These are phyloP conservation scores for Melinopterus prodromus DNA, from an alignment of 2,888 invertebrate species.

Conservation along the genomic window DNA sequence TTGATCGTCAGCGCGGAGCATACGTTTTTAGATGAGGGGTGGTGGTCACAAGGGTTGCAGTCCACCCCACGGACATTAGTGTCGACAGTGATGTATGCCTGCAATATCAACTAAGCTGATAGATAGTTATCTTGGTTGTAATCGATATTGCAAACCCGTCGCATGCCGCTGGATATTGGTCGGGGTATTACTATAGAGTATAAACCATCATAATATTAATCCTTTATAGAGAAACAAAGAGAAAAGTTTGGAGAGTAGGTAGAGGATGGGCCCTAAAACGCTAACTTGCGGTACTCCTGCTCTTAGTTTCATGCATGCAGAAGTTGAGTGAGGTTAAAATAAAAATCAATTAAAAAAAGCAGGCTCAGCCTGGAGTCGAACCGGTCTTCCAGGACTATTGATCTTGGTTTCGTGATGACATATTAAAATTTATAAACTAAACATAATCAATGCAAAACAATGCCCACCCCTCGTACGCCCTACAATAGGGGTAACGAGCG, in stretches of 20 bases:
- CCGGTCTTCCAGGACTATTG: too few relatives aligned
- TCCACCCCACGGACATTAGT: not conserved
- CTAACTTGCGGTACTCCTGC: too few relatives aligned
- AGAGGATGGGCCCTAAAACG: too few relatives aligned
- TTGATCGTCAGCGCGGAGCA: not conserved
- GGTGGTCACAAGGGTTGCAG: not conserved
- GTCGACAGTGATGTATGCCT: not conserved
- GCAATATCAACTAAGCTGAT: not conserved
- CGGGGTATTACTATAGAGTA: not conserved
- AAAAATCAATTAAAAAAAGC: too few relatives aligned
- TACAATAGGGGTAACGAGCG: constrained; percentile 19
- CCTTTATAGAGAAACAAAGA: too few relatives aligned
- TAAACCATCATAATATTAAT: too few relatives aligned
- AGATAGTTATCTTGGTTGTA: not conserved
- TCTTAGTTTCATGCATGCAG: too few relatives aligned
- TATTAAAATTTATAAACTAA: constrained; percentile 11
- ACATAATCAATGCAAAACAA: constrained; percentile 24
- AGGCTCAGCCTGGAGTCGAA: too few relatives aligned
- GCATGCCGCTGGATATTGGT: not conserved
- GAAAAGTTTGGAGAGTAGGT: too few relatives aligned
- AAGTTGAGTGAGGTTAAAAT: too few relatives aligned
- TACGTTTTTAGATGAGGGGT: not conserved
- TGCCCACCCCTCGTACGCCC: not conserved
- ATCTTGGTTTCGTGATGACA: too few relatives aligned
- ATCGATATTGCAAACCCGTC: not conserved